A percentile compares a stretch with the other conserved stretches of the same genome.
Conservation (phyloP, 2,113 vertebrate genomes). For the Eira barbara region DNA sequence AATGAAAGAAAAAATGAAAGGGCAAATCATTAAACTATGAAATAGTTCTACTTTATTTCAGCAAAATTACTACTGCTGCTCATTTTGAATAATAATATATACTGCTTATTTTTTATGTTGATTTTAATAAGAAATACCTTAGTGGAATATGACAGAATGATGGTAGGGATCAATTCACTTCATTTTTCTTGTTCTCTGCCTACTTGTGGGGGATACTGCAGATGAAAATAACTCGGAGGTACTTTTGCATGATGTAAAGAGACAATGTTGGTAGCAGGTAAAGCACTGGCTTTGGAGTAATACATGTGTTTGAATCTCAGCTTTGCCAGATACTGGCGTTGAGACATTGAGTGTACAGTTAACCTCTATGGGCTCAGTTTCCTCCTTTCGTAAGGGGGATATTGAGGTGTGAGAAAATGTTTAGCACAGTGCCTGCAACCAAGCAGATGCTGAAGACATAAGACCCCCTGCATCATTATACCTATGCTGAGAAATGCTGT, state of each 20-base stretch:
- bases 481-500: neutral
- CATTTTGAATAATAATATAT: neutral
- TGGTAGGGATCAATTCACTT: neutral
- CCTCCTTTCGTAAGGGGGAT: neutral
- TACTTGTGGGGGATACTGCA: neutral
- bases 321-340: neutral
- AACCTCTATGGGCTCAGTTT: neutral
- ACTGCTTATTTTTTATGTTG: neutral
- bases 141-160: neutral
- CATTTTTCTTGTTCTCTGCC: neutral
- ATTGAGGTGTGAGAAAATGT: neutral
- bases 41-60: neutral
- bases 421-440: neutral
- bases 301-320: neutral
- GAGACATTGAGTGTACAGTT: neutral
- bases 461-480: neutral
- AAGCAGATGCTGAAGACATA: neutral
- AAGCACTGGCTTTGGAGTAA: neutral
- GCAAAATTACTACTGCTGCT: neutral
- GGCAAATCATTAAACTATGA: neutral
- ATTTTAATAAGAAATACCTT: neutral
- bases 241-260: neutral
- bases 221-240: neutral
- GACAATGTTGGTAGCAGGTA: neutral
- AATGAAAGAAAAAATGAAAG: slow-evolving; percentile 10